phyloP scores from a whole-genome alignment of 2,113 vertebrate genomes.

The Tylochromis polylepis region DNA sequence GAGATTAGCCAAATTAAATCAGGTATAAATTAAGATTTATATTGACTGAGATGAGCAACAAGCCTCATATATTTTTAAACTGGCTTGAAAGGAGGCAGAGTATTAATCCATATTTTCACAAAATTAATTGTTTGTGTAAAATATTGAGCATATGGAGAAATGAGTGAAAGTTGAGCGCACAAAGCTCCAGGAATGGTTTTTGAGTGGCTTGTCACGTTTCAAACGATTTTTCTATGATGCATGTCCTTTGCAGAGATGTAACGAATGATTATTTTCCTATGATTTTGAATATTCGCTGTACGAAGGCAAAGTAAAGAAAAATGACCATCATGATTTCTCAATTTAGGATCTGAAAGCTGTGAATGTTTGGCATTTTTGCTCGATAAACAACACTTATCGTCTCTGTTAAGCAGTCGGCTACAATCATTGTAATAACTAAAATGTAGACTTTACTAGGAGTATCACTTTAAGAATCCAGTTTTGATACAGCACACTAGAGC shows the following conservation, averaged over 20 bases:
- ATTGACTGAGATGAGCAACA: neutral
- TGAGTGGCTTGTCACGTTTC: neutral
- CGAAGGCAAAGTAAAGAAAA: neutral
- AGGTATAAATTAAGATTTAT: neutral
- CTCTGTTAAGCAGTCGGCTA: neutral
- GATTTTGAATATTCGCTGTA: neutral
- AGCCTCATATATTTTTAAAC: neutral
- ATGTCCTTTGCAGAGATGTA: neutral
- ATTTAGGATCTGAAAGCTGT: neutral
- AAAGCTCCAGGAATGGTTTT: neutral
- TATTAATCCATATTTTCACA: neutral
- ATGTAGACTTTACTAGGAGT: neutral
- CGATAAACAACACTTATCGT: neutral
- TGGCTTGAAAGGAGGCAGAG: neutral
- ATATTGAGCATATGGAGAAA: neutral
- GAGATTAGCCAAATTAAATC: neutral
- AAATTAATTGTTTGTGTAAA: neutral
- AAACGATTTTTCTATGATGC: neutral
- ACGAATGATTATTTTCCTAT: neutral
- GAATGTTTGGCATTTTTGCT: neutral
- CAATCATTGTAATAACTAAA: neutral
- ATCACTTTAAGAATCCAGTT: neutral
- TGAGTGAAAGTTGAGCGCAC: neutral
- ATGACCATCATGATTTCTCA: neutral
- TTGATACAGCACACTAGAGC: neutral